phyloP scores from a whole-genome alignment of 2,797 vertebrate species.

The Hapalemur alaotrensis region DNA sequence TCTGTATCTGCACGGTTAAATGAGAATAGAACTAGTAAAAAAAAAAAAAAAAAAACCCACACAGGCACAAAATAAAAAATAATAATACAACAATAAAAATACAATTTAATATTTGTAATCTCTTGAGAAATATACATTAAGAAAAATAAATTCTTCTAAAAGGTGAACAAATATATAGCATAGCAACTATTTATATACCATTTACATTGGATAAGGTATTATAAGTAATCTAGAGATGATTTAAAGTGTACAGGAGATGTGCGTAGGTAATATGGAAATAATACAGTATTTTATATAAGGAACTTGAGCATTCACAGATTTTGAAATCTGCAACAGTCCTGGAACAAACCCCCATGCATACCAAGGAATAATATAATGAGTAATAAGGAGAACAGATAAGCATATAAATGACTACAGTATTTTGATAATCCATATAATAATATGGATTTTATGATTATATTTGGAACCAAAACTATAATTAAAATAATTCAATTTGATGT shows the following conservation, averaged over 20 bases:
- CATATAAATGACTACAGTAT: not conserved
- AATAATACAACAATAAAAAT: not conserved
- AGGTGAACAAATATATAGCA: not conserved
- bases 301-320: not conserved
- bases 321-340: not conserved
- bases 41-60: not conserved
- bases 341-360: not conserved
- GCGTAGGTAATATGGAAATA: not conserved
- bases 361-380: not conserved
- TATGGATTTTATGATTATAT: not conserved
- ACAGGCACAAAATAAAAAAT: not conserved
- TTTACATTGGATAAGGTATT: not conserved
- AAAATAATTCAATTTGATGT: not conserved
- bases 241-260: not conserved
- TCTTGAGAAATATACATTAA: too few relatives aligned
- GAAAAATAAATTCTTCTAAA: too few relatives aligned
- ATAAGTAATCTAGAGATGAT: not conserved
- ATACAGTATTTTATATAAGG: not conserved
- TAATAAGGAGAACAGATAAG: not conserved
- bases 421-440: not conserved
- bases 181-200: not conserved
- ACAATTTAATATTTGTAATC: not conserved
- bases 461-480: not conserved
- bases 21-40: not conserved
- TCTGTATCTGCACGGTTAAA: not conserved